Conservation (phyloP, 2,888 invertebrate species). For the Lamproptera curius region DNA sequence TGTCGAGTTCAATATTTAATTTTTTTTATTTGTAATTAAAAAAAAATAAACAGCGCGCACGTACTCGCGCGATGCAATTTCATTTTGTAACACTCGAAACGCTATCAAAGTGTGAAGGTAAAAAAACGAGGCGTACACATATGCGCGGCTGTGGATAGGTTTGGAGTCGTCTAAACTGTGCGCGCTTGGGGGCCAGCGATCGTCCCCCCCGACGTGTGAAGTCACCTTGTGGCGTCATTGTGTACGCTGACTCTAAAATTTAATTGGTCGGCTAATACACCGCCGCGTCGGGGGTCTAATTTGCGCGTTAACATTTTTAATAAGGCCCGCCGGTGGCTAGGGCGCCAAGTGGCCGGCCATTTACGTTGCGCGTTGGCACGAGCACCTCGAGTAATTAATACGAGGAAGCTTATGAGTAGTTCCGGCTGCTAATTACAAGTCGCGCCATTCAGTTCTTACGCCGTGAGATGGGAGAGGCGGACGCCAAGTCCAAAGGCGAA, state of each 20-base stretch:
- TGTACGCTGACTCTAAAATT: conserved; percentile 60
- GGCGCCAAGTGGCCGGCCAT: conserved; percentile 74
- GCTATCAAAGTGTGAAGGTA: conserved; percentile 45
- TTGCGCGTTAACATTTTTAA: conserved; percentile 77
- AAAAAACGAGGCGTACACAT: conserved; percentile 30
- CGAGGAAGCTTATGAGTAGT: conserved; percentile 76
- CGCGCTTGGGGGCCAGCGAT: conserved; percentile 30
- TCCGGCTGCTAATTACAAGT: conserved; percentile 71
- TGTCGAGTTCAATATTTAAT: conserved; percentile 55
- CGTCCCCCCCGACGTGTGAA: conserved; percentile 45
- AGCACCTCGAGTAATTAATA: conserved; percentile 75
- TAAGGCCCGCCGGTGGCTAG: conserved; percentile 71
- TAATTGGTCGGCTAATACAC: conserved; percentile 75
- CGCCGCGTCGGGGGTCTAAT: conserved; percentile 59
- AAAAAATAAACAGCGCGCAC: conserved; percentile 29
- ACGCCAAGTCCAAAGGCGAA: not conserved
- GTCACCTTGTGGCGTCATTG: conserved; percentile 51
- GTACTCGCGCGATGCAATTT: conserved; percentile 40
- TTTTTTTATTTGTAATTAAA: conserved; percentile 59
- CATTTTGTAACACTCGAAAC: conserved; percentile 41
- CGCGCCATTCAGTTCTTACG: conserved; percentile 52
- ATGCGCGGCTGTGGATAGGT: too few relatives aligned
- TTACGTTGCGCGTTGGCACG: conserved; percentile 55
- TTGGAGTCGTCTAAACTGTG: conserved; percentile 36
- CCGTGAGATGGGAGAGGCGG: conserved; percentile 35